phyloP scores from a whole-genome alignment of 1,140 invertebrate species.

The Trigoniulus corallinus region DNA sequence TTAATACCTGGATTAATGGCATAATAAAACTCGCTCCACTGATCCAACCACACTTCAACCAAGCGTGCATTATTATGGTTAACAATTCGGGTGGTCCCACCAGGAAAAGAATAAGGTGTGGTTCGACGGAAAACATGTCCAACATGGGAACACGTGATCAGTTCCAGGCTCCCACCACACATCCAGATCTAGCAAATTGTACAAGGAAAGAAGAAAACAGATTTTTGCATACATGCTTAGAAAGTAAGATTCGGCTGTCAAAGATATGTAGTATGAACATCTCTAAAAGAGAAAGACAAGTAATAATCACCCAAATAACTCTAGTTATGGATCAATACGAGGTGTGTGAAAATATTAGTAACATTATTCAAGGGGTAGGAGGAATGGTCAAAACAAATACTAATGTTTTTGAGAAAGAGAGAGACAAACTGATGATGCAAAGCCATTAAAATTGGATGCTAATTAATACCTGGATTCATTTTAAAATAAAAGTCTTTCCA shows the following conservation, averaged over 20 bases:
- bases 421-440: too few species aligned
- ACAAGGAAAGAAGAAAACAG: background rate
- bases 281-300: too few species aligned
- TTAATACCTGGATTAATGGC: constrained; percentile 86
- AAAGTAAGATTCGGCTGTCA: too few species aligned
- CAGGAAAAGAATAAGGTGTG: constrained; percentile 97
- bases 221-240: too few species aligned
- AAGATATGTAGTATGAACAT: too few species aligned
- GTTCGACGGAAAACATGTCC: constrained; percentile 97
- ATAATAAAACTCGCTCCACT: constrained; percentile 97
- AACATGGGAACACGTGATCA: constrained; percentile 78
- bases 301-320: too few species aligned
- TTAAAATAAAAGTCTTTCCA: constrained; percentile 30
- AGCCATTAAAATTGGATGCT: too few species aligned
- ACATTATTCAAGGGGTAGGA: too few species aligned
- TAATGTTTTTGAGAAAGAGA: too few species aligned
- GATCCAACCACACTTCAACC: constrained; percentile 94
- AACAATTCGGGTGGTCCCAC: constrained; percentile 91
- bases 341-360: too few species aligned
- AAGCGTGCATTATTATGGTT: constrained; percentile 95
- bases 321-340: too few species aligned
- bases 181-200: constrained; percentile 64
- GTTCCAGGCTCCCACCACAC: constrained; percentile 85
- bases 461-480: constrained; percentile 27
- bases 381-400: too few species aligned